Evolutionary conservation across 2,888 invertebrate species (phyloP), one percentile per base, ranked within the genome.

Genomic region (Calliopum simillimum): DNA sequence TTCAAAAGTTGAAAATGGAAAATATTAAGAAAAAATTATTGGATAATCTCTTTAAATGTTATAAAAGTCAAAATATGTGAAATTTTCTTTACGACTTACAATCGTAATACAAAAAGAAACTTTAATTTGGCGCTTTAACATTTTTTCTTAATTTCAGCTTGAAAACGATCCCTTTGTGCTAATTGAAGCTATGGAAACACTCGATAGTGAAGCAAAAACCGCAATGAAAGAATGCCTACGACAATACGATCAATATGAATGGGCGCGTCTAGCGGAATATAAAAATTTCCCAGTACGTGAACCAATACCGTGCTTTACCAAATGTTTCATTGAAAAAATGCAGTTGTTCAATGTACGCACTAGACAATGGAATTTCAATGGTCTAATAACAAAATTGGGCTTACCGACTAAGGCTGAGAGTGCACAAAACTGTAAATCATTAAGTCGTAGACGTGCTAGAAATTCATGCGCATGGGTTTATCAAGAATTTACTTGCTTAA

Each of bases 241-340:
- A 47, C 72, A 76, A 59, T 77, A 76, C 64, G 75, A 81, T 47
- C 76, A 74, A 14, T 71, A 69, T 14, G 80, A 84, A 21, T 82
- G 84, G 81, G 70, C 70, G 23, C 77, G 67, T 23, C 55, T 84
- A 3, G 63, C 25, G 1, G 77, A 79, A 2, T 83, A 77, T 66
- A 64, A 73, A 2, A 53, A 41, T 5, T 78, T 77, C 63, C 83
- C 83, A 1, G 79, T 79, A 4, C 66, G 19, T 0, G 84, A 83
- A 59, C 83, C 83, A 1, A 81, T 83, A 56, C 81, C 84, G 1
- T 84, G 84, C 25, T 83, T 76, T 53, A 79, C 84, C 0, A 78
- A 78, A 43, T 83, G 83, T 62, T 79, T 84, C 71, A 71, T 79
- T 21, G 73, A 77, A 16, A 76, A 77, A n/a, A 51, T 84, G 73